A percentile compares a stretch with the other conserved stretches of the same genome.
These are phyloP conservation scores for Phocoena sinus DNA, from an alignment of 2,113 vertebrate species.

Conservation along the genomic window DNA sequence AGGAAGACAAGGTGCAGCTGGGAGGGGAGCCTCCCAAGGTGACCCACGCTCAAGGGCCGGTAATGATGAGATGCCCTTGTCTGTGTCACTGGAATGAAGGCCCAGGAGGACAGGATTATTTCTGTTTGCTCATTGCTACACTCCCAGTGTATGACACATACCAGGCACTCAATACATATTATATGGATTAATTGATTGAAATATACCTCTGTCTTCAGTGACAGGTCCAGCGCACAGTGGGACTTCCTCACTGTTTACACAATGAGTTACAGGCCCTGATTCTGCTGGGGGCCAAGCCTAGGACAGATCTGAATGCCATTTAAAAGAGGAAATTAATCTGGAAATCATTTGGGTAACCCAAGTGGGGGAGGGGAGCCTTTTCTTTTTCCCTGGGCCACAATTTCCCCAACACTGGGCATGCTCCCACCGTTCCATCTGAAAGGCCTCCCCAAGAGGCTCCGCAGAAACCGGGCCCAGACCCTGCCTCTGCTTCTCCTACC, in stretches of 20 bases:
- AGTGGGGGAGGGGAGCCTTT: background rate
- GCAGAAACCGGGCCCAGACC: background rate
- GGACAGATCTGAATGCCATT: background rate
- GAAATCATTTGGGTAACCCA: background rate
- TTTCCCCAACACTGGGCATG: background rate
- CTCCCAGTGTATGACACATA: rapidly evolving
- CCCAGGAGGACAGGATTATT: background rate
- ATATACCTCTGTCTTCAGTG: too few species aligned
- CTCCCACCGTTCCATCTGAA: background rate
- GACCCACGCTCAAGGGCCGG: rapidly evolving
- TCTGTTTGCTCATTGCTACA: background rate
- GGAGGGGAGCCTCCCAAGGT: background rate
- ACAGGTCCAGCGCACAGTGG: background rate
- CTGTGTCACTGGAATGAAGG: background rate
- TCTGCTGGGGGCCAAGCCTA: background rate
- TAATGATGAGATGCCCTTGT: rapidly evolving
- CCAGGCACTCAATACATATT: background rate
- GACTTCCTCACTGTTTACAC: background rate
- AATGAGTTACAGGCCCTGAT: background rate
- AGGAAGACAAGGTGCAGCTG: too few species aligned
- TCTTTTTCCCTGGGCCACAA: background rate
- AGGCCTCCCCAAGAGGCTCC: too few species aligned
- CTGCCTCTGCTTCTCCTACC: background rate
- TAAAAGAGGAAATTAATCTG: background rate
- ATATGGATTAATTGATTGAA: background rate